Evolutionary conservation across 92 coral and sea anemone species (phyloP), one percentile per base, ranked within the genome.

Genomic region (Zoanthus gigantus): DNA sequence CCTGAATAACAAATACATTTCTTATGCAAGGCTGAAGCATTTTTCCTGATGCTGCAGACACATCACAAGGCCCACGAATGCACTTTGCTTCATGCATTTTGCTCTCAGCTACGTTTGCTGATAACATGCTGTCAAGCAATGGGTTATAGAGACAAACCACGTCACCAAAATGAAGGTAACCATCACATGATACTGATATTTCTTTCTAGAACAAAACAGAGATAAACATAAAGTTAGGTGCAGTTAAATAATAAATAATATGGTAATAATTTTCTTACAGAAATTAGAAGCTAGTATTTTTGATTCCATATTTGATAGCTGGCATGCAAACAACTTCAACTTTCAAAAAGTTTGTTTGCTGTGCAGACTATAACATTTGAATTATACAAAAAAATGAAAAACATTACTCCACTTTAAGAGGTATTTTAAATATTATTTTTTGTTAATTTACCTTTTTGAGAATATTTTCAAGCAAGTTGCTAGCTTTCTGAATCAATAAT

Each of bases 61-160:
- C 88, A 76, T 94, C 98, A 91, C 99, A 97, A 0, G 99, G 99
- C 9, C 99, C 96, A 29, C 91, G 92, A 3, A 97, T 86, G 71
- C 93, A 84, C 77, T 91, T 90, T 31, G 98, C 99, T 9, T 95
- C 98, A 74, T 94, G 98, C 99, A 97, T 95, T 79, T 92, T 94
- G 88, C 96, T 92, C 82, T 97, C 99, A 11, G 99, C 90, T 98
- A 97, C 95, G 88, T 97, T 97, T 54, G 99, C 99, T 16, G 99
- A 89, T 17, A 97, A 79, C 52, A 93, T 77, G 4, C 93, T 86
- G 69, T 97, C 92, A 34, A 84, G 74, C n/a, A 95, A 91, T 1
- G 99, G 98, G 80, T 97, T 97, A 57, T 88, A 92, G 29, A 97
- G 71, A 75, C 93, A 92, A 47, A 97, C 92, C 47, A 83, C 61